Conservation (phyloP, 2,113 vertebrate species). For the Rhynchomys soricoides region DNA sequence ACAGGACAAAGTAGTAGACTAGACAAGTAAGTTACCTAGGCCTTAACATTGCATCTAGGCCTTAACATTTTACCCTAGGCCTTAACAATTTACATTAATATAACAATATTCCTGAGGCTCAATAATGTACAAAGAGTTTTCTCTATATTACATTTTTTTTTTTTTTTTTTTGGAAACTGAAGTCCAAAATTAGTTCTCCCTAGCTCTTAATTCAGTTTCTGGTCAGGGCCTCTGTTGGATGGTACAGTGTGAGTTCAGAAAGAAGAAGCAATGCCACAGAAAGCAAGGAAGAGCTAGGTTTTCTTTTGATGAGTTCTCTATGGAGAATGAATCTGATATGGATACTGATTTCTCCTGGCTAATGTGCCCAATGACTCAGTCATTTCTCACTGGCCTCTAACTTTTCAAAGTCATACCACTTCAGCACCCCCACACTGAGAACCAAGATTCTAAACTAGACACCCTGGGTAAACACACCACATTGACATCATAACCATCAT, state of each 20-base stretch:
- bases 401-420: background rate
- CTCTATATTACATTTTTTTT: background rate
- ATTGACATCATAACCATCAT: background rate
- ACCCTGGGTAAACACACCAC: background rate
- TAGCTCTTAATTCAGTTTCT: background rate
- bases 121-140: background rate
- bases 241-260: rapidly evolving
- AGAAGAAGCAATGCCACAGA: background rate
- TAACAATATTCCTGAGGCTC: background rate
- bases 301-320: background rate
- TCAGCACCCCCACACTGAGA: background rate
- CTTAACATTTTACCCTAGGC: too few relatives aligned
- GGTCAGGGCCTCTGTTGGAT: too few relatives aligned
- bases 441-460: background rate
- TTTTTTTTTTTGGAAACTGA: background rate
- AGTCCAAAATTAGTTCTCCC: background rate
- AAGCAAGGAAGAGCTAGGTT: background rate
- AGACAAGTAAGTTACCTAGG: too few relatives aligned
- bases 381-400: background rate
- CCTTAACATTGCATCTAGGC: too few relatives aligned
- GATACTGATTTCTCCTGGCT: background rate
- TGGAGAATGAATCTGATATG: background rate
- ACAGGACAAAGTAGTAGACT: too few relatives aligned
- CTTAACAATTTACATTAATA: background rate
- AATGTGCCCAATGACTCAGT: too few relatives aligned